Evolutionary conservation across 35 echinoderm and acorn worm genomes (phyloP).

Genomic region (Lytechinus pictus): DNA sequence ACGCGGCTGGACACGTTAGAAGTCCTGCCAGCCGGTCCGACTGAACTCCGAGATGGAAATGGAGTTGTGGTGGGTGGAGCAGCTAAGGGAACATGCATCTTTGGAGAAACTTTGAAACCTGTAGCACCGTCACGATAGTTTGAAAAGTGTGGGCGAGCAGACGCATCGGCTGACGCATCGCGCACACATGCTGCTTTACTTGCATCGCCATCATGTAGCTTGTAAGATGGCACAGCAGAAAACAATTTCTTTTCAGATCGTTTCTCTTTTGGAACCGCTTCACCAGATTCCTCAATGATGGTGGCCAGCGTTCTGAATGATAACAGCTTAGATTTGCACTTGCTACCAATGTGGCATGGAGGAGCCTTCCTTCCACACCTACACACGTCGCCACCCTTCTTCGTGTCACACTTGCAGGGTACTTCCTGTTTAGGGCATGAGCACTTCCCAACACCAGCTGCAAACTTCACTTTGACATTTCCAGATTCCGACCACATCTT

Average conservation of each 20-base stretch:
- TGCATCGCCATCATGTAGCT: not conserved
- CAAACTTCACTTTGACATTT: not conserved
- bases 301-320: constrained; percentile 32
- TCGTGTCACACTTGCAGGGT: not conserved
- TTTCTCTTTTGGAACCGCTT: not conserved
- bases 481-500: constrained; percentile 26
- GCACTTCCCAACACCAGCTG: not conserved
- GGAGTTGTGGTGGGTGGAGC: not conserved
- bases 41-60: not conserved
- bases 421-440: not conserved
- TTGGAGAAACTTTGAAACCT: constrained; percentile 16
- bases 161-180: not conserved
- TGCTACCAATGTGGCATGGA: constrained; percentile 9
- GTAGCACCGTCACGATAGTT: not conserved
- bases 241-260: not conserved
- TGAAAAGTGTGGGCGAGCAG: not conserved
- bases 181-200: not conserved
- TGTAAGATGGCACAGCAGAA: not conserved
- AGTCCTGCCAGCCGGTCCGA: not conserved
- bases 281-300: constrained; percentile 40
- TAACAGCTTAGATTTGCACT: constrained; percentile 27
- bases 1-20: not conserved
- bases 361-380: not conserved
- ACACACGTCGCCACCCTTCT: not conserved
- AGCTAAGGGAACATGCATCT: not conserved